Base-by-base conservation (phyloP, 1,140 invertebrate species). In the Lethrus apterus region DNA sequence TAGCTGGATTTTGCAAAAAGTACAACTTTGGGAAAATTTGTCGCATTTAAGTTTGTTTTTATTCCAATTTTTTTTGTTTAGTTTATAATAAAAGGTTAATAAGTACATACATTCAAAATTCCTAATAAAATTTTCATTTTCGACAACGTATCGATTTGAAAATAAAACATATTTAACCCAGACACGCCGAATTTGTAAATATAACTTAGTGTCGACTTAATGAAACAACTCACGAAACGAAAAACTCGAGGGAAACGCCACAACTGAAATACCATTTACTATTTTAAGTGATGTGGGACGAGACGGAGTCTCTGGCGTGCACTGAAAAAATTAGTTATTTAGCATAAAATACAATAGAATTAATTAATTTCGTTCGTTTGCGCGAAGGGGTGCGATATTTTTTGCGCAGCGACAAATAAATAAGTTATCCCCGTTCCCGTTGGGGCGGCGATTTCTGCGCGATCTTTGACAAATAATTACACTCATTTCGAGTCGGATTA, bases 311-410 rank as follows among this genome's bases (percentile, higher is more conserved):
- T 55, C 56, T 42, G 31, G 48, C 46, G 50, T 52, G 50, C 44
- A 40, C 21, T 44, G 44, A 45, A 48, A 54, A 51, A 56, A 56
- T 58, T 58, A 58, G 49, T 58, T 58, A 43, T 46, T 58, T 54
- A 51, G 54, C 54, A 56, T 56, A 55, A 57, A 57, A 52, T 55
- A 55, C 56, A 53, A 51, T 51, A 42, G 48, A 49, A 57, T 57
- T 57, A 55, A 57, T n/a, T n/a, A n/a, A n/a, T n/a, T n/a, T n/a
- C n/a, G 4, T 34, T 10, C 11, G 19, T 13, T 3, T 4, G 19
- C 33, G 11, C 33, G 11, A 4, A 38, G 24, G 35, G 35, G 35
- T 38, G 35, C 35, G 19, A 38, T 38, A 21, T 38, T 21, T 21
- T 21, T 21, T 38, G 44, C 30, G 34, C 31, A 17, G 33, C 30